These are phyloP conservation scores for Catalaphyllia jardinei DNA, from an alignment of 64 coral and sea anemone species.

Conservation along the genomic window DNA sequence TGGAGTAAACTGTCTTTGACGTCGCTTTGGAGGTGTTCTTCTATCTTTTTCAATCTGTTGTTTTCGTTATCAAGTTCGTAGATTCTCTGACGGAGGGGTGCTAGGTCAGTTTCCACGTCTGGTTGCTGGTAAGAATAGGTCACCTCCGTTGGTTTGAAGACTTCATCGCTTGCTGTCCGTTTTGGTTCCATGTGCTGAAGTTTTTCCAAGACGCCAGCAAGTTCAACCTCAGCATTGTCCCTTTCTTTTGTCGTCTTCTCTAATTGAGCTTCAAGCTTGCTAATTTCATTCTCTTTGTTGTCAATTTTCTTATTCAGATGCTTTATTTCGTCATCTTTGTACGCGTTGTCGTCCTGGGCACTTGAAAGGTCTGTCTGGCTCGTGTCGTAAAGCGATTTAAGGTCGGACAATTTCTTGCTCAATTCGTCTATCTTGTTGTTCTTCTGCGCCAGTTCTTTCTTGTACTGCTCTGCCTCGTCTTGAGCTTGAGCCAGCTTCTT, in stretches of 20 bases:
- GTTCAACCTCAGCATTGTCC: constrained; percentile 70
- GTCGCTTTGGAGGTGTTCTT: constrained; percentile 64
- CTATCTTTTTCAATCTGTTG: constrained; percentile 26
- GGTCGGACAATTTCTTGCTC: neutral
- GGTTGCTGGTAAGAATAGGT: neutral
- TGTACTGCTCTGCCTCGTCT: constrained; percentile 33
- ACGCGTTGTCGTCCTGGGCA: constrained; percentile 6
- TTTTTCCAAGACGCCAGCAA: constrained; percentile 74
- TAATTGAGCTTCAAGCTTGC: constrained; percentile 33
- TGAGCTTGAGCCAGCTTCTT: constrained; percentile 42
- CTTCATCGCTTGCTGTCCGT: constrained; percentile 26
- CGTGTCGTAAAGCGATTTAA: constrained; percentile 27
- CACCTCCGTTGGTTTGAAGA: constrained; percentile 43
- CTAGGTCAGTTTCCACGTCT: constrained; percentile 70
- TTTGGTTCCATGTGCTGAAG: constrained; percentile 61
- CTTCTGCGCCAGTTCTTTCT: constrained; percentile 21
- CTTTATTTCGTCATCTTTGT: constrained; percentile 35
- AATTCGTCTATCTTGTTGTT: constrained; percentile 44
- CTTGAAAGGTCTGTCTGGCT: constrained; percentile 10
- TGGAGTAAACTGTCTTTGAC: constrained; percentile 43
- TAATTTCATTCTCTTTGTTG: constrained; percentile 28
- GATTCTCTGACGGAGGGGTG: constrained; percentile 64
- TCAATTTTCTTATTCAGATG: constrained; percentile 28
- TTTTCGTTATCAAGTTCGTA: constrained; percentile 75
- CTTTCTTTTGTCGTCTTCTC: constrained; percentile 66